These are phyloP conservation scores for Asarcornis scutulata DNA, from an alignment of 2,113 vertebrate genomes.

Conservation along the genomic window DNA sequence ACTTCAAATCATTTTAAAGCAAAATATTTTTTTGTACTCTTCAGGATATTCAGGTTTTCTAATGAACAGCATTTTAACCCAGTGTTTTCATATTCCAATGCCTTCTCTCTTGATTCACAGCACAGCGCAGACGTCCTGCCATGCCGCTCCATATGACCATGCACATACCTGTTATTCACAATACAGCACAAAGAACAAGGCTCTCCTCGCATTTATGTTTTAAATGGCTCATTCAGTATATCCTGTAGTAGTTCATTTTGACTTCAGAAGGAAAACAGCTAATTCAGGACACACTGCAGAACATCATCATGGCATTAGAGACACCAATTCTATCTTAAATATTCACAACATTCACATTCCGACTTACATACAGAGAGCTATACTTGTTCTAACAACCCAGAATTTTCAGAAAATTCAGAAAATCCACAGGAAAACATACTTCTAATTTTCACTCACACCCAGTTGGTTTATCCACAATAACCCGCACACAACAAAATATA, in stretches of 20 bases:
- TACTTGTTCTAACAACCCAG: background rate
- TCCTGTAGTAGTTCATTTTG: background rate
- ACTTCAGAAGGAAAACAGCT: background rate
- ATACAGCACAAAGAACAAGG: background rate
- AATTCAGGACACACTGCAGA: background rate
- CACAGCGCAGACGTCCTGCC: background rate
- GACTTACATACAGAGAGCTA: background rate
- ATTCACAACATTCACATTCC: background rate
- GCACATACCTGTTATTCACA: background rate
- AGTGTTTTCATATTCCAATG: background rate
- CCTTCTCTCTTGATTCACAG: background rate
- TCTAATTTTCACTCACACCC: background rate
- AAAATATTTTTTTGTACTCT: background rate
- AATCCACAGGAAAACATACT: background rate
- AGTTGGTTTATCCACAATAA: background rate
- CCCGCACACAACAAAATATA: background rate
- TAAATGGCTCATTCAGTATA: background rate
- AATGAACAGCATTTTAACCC: background rate
- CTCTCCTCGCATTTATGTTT: background rate
- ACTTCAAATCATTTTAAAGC: background rate
- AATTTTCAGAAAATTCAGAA: background rate
- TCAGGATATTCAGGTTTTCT: constrained; percentile 29
- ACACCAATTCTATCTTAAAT: background rate
- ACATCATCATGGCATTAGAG: background rate
- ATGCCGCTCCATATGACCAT: background rate